Conservation (phyloP, 2,888 invertebrate species). For the Dexiosoma caninum region DNA sequence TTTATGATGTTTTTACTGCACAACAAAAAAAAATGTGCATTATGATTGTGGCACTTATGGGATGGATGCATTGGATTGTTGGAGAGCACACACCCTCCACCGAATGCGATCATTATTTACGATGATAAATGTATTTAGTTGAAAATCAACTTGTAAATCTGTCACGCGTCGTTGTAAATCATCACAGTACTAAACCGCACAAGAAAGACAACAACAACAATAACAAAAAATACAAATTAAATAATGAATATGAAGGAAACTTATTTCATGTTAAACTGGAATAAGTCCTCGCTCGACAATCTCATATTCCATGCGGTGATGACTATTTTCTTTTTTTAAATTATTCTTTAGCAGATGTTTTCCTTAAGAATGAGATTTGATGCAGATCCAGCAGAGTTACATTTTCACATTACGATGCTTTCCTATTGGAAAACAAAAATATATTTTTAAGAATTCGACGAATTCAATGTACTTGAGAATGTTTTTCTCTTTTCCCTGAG, state of each 20-base stretch:
- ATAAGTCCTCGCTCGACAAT: slow-evolving; percentile 1
- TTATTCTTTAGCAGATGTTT: slow-evolving; percentile 52
- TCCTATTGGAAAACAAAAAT: slow-evolving; percentile 6
- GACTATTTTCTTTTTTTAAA: slow-evolving; percentile 5
- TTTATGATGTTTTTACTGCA: background rate
- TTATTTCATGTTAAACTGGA: slow-evolving; percentile 30
- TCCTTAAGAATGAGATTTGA: background rate
- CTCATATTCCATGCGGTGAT: slow-evolving; percentile 36
- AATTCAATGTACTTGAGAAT: slow-evolving; percentile 26
- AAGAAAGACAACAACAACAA: slow-evolving; percentile 65
- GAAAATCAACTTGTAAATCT: slow-evolving; percentile 74
- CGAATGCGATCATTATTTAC: slow-evolving; percentile 45
- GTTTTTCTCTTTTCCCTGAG: too few species aligned
- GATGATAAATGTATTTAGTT: slow-evolving; percentile 73
- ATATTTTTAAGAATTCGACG: slow-evolving; percentile 28
- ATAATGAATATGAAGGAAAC: background rate
- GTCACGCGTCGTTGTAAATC: slow-evolving; percentile 76
- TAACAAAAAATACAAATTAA: background rate
- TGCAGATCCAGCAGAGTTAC: background rate
- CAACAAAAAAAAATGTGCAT: slow-evolving; percentile 45
- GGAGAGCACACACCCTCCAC: slow-evolving; percentile 9
- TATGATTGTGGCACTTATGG: slow-evolving; percentile 42
- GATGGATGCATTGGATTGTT: slow-evolving; percentile 21
- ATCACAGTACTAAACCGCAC: slow-evolving; percentile 70
- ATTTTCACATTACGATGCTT: background rate